Base-by-base conservation (phyloP, 2,888 invertebrate species). In the Metalampra italica region DNA sequence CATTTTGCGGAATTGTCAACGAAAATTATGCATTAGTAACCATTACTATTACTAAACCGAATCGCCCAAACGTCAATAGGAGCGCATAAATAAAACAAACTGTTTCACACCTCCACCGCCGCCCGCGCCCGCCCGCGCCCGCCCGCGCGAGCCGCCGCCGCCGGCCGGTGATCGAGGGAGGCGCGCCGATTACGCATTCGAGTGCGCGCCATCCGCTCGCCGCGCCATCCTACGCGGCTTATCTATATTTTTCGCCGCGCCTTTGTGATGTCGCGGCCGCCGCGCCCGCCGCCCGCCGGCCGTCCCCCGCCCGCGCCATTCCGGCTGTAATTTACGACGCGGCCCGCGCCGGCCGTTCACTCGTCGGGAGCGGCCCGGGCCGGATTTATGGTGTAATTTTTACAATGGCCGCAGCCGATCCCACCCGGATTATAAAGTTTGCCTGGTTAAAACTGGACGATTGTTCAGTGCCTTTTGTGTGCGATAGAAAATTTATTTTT, bases 211-310 rank as follows among this genome's bases (percentile, higher is more conserved):
- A 57, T 56, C 60, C 57, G 54, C 57, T 76, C 76, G 75, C 73
- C 76, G 71, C 78, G 78, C 80, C 80, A 42, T 15, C 13, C 39
- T 39, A 42, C 41, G 41, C 41, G 41, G 49, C 54, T 54, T 54
- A 54, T 54, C 54, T 54, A 50, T 54, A 54, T 52, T 54, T 54
- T 54, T 46, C 49, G 54, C 47, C 54, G 52, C 54, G 54, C 54
- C 54, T 54, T 54, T 54, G 54, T 50, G 49, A 47, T 50, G 52
- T 52, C 54, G 49, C 49, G 72, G 64, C 68, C 73, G 74, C 71
- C 75, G 71, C 72, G 71, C 71, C 68, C 52, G 46, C 66, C 53
- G 48, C 57, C 42, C 59, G 56, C 52, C 49, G 58, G 7, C 63
- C 66, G 51, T 59, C 59, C 58, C 60, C 51, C 49, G 54, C 52